Percentiles rank a stretch among this genome's conserved stretches.
Conservation (phyloP, 1,140 invertebrate genomes). For the Tigriopus japonicus region DNA sequence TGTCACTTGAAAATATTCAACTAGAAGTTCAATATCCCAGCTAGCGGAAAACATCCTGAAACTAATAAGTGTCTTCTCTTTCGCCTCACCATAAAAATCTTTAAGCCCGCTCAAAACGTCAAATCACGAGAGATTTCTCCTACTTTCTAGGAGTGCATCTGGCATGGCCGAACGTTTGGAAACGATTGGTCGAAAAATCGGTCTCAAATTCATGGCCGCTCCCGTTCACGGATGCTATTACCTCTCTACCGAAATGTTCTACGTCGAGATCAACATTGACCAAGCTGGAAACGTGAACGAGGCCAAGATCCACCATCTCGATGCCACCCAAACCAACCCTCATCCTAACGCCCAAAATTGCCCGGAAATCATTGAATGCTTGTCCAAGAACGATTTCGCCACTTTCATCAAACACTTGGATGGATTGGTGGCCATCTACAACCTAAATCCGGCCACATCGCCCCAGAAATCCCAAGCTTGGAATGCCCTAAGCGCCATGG, state of each 20-base stretch:
- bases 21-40: too few relatives aligned
- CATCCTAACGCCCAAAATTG: conserved; percentile 55
- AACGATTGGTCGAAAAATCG: too few relatives aligned
- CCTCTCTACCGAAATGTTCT: not conserved
- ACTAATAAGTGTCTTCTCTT: too few relatives aligned
- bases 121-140: too few relatives aligned
- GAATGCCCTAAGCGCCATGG: conserved; percentile 67
- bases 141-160: not conserved
- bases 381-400: conserved; percentile 57
- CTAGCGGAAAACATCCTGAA: too few relatives aligned
- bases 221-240: not conserved
- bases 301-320: not conserved
- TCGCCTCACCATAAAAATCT: too few relatives aligned
- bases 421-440: conserved; percentile 73
- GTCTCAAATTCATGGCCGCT: not conserved
- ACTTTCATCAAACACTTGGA: conserved; percentile 77
- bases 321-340: not conserved
- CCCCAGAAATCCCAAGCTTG: conserved; percentile 82
- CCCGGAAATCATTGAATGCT: conserved; percentile 59
- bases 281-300: not conserved
- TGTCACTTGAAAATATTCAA: too few relatives aligned
- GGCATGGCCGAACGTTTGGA: not conserved
- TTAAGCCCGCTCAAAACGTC: too few relatives aligned
- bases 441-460: conserved; percentile 66
- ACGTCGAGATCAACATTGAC: not conserved